Percentiles rank a stretch among this genome's conserved stretches.
Evolutionary conservation across 2,888 invertebrate genomes (phyloP).

Genomic region (Perithous albicinctus): DNA sequence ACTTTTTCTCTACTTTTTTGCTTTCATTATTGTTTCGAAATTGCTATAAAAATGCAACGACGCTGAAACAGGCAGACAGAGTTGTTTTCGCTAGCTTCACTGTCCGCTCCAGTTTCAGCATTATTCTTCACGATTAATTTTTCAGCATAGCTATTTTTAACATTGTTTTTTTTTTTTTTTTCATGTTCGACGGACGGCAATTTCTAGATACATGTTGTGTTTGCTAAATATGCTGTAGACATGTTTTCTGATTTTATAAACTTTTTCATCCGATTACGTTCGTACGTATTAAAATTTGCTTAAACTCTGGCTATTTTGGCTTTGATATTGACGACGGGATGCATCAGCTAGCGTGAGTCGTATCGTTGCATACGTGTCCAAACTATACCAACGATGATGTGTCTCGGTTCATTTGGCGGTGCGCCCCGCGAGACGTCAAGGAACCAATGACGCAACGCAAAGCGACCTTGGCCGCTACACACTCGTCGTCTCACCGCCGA

Average conservation of each 20-base stretch:
- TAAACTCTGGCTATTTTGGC: background rate
- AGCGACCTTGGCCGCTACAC: slow-evolving; percentile 18
- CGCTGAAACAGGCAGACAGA: no score
- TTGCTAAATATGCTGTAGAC: background rate
- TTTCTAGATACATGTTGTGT: background rate
- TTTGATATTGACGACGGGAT: background rate
- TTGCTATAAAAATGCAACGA: no score
- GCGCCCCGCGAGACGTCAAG: slow-evolving; percentile 38
- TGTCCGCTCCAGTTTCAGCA: no score
- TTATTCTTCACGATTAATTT: no score
- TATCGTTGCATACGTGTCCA: slow-evolving; percentile 16
- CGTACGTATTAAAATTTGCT: background rate
- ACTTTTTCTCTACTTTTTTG: no score
- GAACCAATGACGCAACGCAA: slow-evolving; percentile 41
- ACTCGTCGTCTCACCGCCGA: slow-evolving; percentile 4
- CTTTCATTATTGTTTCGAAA: no score
- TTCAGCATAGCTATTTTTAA: no score
- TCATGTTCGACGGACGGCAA: background rate
- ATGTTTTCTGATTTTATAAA: background rate
- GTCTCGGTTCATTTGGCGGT: slow-evolving; percentile 29
- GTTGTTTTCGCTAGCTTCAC: no score
- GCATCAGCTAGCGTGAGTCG: background rate
- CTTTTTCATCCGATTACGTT: background rate
- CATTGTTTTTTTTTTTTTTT: background rate
- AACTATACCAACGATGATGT: slow-evolving; percentile 24